Conservation (phyloP, 2,888 invertebrate genomes). For the Calameuta idolon region DNA sequence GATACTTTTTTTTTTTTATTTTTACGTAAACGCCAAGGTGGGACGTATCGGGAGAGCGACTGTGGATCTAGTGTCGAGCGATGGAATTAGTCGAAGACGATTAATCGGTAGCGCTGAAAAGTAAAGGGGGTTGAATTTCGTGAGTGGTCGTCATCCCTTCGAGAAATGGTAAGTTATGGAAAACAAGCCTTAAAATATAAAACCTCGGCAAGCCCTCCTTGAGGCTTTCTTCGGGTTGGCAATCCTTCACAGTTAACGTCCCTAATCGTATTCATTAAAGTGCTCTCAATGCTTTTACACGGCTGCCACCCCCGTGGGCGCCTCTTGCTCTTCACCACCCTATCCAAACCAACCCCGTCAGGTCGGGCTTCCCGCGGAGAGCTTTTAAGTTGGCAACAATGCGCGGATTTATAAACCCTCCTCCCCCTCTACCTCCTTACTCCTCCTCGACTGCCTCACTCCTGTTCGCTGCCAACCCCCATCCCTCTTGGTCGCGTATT, state of each 20-base stretch:
- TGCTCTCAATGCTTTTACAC: constrained; percentile 64
- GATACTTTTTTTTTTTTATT: background rate
- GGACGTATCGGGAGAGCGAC: background rate
- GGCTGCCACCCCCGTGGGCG: constrained; percentile 39
- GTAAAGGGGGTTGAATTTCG: background rate
- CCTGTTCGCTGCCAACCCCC: background rate
- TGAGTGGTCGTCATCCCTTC: background rate
- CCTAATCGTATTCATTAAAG: constrained; percentile 66
- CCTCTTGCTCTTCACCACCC: constrained; percentile 48
- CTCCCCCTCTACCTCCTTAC: background rate
- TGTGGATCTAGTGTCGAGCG: background rate
- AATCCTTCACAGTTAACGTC: constrained; percentile 62
- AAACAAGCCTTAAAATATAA: constrained; percentile 12
- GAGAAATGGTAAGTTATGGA: constrained; percentile 13
- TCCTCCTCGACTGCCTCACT: background rate
- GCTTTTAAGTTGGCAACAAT: constrained; percentile 67
- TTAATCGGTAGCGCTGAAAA: background rate
- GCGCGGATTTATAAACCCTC: constrained; percentile 65
- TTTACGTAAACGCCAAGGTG: background rate
- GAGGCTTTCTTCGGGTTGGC: constrained; percentile 55
- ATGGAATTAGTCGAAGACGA: background rate
- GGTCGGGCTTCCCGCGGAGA: constrained; percentile 25
- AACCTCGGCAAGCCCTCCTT: constrained; percentile 19
- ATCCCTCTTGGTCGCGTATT: constrained; percentile 44
- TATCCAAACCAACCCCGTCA: constrained; percentile 19